phyloP scores from a whole-genome alignment of 2,797 vertebrate genomes.

The Champsocephalus esox region DNA sequence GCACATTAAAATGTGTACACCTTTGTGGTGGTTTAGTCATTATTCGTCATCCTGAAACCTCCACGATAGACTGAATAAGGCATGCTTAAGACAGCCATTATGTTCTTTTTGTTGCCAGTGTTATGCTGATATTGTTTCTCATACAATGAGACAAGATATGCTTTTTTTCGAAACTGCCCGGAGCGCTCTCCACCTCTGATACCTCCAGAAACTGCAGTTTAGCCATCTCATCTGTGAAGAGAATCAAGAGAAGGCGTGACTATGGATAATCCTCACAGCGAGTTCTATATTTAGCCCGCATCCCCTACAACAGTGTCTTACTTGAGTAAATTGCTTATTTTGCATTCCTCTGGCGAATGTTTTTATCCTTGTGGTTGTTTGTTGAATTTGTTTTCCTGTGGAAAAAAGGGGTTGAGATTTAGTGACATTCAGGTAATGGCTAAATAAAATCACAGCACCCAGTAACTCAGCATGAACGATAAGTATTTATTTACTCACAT shows the following conservation, averaged over 20 bases:
- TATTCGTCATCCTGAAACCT: slow-evolving; percentile 90
- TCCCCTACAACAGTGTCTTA: slow-evolving; percentile 64
- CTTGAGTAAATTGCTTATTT: slow-evolving; percentile 88
- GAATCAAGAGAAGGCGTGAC: slow-evolving; percentile 68
- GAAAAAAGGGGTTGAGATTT: slow-evolving; percentile 45
- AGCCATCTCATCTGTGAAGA: slow-evolving; percentile 79
- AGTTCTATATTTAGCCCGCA: slow-evolving; percentile 64
- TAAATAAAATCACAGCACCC: slow-evolving; percentile 13
- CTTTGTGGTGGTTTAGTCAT: slow-evolving; percentile 90
- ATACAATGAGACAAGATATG: slow-evolving; percentile 85
- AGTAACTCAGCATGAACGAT: slow-evolving; percentile 9
- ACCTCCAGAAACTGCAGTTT: slow-evolving; percentile 81
- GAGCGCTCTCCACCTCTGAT: slow-evolving; percentile 75
- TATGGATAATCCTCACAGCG: slow-evolving; percentile 64
- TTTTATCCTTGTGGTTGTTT: slow-evolving; percentile 99
- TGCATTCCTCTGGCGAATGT: slow-evolving; percentile 98
- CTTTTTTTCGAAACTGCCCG: slow-evolving; percentile 77
- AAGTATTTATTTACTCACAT: slow-evolving; percentile 88
- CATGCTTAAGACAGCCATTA: slow-evolving; percentile 96
- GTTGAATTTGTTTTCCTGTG: slow-evolving; percentile 98
- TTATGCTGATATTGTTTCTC: slow-evolving; percentile 86
- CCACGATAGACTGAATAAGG: slow-evolving; percentile 96
- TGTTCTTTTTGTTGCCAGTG: slow-evolving; percentile 87
- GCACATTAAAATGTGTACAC: slow-evolving; percentile 95
- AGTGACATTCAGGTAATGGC: slow-evolving; percentile 37